Evolutionary conservation across 2,797 vertebrate species (phyloP).

Genomic region (Cossypha polioptera): DNA sequence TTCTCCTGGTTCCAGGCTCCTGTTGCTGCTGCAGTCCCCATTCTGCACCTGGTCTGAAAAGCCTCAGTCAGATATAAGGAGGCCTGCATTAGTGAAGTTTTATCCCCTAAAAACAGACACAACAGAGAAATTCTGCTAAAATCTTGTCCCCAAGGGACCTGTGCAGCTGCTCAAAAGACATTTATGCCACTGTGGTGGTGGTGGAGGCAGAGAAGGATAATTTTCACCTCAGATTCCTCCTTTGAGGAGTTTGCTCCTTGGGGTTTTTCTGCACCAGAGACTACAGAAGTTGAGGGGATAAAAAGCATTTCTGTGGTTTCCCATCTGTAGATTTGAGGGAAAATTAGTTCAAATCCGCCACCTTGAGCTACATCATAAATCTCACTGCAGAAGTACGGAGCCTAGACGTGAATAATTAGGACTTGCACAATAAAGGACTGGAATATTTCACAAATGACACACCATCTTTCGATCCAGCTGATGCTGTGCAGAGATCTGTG

Average conservation of each 20-base stretch:
- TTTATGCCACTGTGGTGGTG: not conserved
- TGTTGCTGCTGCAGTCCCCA: not conserved
- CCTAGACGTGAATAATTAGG: conserved; percentile 1
- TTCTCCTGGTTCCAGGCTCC: not conserved
- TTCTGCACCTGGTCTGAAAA: not conserved
- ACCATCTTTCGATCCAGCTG: not conserved
- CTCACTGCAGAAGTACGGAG: not conserved
- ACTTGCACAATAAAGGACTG: conserved; percentile 7
- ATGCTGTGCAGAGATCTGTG: not conserved
- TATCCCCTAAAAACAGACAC: not conserved
- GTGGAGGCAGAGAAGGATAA: not conserved
- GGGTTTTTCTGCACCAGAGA: not conserved
- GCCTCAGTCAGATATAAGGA: not conserved
- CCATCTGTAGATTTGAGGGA: not conserved
- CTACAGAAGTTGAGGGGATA: not conserved
- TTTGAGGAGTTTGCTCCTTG: not conserved
- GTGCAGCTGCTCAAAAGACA: not conserved
- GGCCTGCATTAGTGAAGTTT: not conserved
- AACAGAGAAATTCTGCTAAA: not conserved
- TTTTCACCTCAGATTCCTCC: not conserved
- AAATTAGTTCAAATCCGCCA: not conserved
- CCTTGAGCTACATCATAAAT: not conserved
- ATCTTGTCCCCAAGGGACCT: not conserved
- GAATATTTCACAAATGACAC: conserved; percentile 24
- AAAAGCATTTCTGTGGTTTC: not conserved